These are phyloP conservation scores for Pangasianodon gigas DNA, from an alignment of 2,113 vertebrate genomes.

Conservation along the genomic window DNA sequence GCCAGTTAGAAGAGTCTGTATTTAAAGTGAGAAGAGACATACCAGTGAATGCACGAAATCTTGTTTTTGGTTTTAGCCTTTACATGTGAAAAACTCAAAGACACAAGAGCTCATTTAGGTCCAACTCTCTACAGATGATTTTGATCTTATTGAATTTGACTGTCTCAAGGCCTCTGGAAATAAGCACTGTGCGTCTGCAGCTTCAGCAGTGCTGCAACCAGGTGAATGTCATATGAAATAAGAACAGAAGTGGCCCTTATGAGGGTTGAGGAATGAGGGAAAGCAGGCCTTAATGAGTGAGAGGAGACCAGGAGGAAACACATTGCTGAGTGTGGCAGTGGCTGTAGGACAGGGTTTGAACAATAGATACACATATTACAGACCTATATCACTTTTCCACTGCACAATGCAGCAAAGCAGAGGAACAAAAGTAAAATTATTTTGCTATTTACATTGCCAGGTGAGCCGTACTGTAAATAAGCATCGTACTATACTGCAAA, in stretches of 20 bases:
- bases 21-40: constrained; percentile 25
- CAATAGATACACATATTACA: background rate
- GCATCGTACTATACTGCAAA: background rate
- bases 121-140: background rate
- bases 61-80: background rate
- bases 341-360: background rate
- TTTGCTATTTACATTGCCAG: background rate
- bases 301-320: background rate
- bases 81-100: constrained; percentile 3
- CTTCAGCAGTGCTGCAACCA: constrained; percentile 22
- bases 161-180: constrained; percentile 21
- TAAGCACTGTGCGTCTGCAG: background rate
- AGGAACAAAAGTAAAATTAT: background rate
- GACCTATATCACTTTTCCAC: background rate
- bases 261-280: constrained; percentile 25
- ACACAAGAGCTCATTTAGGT: constrained; percentile 15
- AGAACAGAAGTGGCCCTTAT: constrained; percentile 19
- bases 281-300: constrained; percentile 39
- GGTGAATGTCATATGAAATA: constrained; percentile 1
- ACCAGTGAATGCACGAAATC: background rate
- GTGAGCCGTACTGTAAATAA: background rate
- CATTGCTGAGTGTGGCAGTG: background rate
- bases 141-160: constrained; percentile 32
- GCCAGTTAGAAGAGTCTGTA: background rate
- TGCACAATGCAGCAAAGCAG: background rate